These are phyloP conservation scores for Manduca sexta DNA, from an alignment of 1,140 invertebrate species.

Conservation along the genomic window DNA sequence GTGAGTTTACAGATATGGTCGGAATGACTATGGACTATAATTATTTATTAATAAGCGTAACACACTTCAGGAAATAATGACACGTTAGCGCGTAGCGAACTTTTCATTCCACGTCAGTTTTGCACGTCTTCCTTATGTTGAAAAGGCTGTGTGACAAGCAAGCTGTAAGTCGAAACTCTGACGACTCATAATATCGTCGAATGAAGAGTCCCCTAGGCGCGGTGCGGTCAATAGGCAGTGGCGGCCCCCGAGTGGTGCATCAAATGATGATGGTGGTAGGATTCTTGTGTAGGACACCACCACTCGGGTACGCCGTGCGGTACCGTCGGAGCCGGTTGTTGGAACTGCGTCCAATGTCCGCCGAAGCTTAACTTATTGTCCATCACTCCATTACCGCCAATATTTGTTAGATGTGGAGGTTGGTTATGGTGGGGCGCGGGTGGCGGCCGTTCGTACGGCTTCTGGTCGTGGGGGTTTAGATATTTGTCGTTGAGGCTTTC, in stretches of 20 bases:
- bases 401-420: constrained; percentile 58
- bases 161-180: not conserved
- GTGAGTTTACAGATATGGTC: constrained; percentile 24
- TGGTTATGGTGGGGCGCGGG: constrained; percentile 52
- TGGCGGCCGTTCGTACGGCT: constrained; percentile 48
- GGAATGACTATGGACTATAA: constrained; percentile 26
- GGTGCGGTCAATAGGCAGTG: constrained; percentile 70
- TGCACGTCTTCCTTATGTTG: too few relatives aligned
- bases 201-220: constrained; percentile 71
- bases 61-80: constrained; percentile 29
- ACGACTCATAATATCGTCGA: constrained; percentile 28
- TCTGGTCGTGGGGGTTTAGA: constrained; percentile 63
- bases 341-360: constrained; percentile 61
- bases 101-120: constrained; percentile 60
- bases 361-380: constrained; percentile 62
- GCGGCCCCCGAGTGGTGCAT: constrained; percentile 68
- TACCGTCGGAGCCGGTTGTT: constrained; percentile 56
- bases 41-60: constrained; percentile 57
- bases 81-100: constrained; percentile 53
- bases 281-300: constrained; percentile 69
- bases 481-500: constrained; percentile 71
- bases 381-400: constrained; percentile 62
- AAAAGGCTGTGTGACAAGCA: not conserved
- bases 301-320: constrained; percentile 63
- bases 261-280: constrained; percentile 64